These are phyloP conservation scores for Conus ventricosus DNA, from an alignment of 1,140 invertebrate genomes.

Conservation along the genomic window DNA sequence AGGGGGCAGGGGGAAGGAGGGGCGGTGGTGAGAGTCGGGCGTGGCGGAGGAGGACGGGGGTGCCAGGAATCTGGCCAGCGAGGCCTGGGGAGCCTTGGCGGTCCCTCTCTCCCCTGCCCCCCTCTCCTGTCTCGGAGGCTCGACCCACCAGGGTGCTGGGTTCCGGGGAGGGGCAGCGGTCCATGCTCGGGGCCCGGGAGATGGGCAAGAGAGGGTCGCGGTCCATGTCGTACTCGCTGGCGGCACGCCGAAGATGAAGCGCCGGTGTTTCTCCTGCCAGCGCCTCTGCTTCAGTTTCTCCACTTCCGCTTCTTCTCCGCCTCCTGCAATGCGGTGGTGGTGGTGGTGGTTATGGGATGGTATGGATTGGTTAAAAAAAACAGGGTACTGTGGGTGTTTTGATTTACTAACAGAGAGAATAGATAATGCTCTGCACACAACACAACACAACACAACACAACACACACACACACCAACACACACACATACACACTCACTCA, in stretches of 20 bases:
- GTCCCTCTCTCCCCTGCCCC: neutral
- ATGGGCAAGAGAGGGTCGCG: conserved; percentile 43
- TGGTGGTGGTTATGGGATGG: neutral
- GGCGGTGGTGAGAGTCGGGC: neutral
- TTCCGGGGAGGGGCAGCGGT: conserved; percentile 23
- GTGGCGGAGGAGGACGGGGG: neutral
- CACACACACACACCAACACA: neutral
- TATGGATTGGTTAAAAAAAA: neutral
- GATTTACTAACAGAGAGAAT: too few species aligned
- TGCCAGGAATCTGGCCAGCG: conserved; percentile 32
- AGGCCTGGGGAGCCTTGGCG: conserved; percentile 20
- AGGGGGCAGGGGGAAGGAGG: neutral
- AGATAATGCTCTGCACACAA: neutral
- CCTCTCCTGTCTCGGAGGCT: neutral
- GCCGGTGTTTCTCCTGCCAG: conserved; percentile 71
- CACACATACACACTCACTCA: conserved; percentile 1
- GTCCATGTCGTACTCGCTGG: conserved; percentile 50
- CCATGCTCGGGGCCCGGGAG: conserved; percentile 42
- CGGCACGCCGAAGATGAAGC: conserved; percentile 63
- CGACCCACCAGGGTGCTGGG: conserved; percentile 9
- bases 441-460: neutral
- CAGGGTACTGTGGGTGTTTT: too few species aligned
- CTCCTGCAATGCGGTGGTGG: conserved; percentile 52
- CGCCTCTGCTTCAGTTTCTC: conserved; percentile 70
- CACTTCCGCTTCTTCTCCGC: conserved; percentile 70